phyloP scores from a whole-genome alignment of 2,888 invertebrate genomes.

The Halictus ligatus region DNA sequence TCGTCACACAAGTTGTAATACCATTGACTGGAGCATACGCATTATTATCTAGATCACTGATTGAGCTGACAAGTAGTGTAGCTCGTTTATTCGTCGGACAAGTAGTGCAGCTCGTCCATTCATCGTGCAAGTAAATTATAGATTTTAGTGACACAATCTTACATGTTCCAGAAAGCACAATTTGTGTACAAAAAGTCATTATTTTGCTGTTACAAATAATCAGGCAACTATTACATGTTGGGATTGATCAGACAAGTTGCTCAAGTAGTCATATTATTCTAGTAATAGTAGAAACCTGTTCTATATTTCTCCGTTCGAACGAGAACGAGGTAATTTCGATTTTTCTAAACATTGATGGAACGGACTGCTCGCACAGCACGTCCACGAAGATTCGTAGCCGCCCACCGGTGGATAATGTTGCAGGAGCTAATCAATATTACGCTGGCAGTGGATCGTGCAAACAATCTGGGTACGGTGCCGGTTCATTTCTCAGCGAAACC shows the following conservation, averaged over 20 bases:
- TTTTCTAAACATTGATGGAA: neutral
- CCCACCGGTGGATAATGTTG: neutral
- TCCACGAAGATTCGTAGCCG: neutral
- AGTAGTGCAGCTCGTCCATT: neutral
- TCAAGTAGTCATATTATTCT: neutral
- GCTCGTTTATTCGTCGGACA: neutral
- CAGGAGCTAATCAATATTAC: neutral
- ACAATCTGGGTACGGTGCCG: neutral
- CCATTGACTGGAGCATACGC: neutral
- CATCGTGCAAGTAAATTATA: neutral
- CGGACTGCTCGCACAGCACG: neutral
- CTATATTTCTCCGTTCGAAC: neutral
- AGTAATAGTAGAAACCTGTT: neutral
- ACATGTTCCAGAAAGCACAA: neutral
- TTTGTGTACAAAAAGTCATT: neutral
- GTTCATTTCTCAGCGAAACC: conserved; percentile 2
- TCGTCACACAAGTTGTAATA: neutral
- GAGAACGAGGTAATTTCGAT: neutral
- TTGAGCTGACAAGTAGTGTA: neutral
- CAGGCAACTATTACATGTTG: no score
- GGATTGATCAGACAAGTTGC: no score
- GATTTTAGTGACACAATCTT: neutral
- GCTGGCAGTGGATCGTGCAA: neutral
- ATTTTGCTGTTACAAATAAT: neutral
- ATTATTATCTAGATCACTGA: neutral